Evolutionary conservation across 2,797 vertebrate genomes (phyloP), one percentile per base, ranked within the genome.

Genomic region (Neosilurus hyrtlii): DNA sequence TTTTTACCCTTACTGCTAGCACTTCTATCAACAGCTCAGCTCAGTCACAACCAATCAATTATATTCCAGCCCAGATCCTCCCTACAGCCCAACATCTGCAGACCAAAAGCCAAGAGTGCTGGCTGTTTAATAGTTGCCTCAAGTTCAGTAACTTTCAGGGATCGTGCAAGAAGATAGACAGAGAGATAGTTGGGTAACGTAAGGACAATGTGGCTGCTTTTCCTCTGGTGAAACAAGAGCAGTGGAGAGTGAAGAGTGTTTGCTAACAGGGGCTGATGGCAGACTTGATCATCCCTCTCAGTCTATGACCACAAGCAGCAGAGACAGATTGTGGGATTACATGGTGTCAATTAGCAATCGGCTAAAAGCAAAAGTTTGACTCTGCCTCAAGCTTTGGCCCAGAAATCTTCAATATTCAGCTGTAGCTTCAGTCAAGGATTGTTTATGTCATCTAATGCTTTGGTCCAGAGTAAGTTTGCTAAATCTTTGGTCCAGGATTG

Each of bases 11-110:
- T 26, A 43, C 16, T 71, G 10, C n/a, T 75, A 14, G 54, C 26
- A 75, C 30, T 43, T 35, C 30, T n/a, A 43, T 37, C 56, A 76
- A 14, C 30, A 12, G 30, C 56, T 61, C 20, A 5, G n/a, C 61
- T 89, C 89, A 86, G 89, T 93, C 91, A 92, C 90, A 92, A 92
- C 88, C 86, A 88, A 90, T 92, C 92, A 93, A 91, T 93, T 93
- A 92, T 88, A 90, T 86, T 88, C 87, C 84, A 89, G 90, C 84
- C 89, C 82, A 88, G 81, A 83, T 89, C 81, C 84, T 62, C 88
- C 90, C 89, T 88, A 88, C 80, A 87, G 92, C 91, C 85, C 85
- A 93, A 91, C 91, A 93, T 93, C 92, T 93, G 92, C 82, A 93
- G 87, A 90, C 92, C 91, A 83, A 90, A 85, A 90, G 92, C 92